Conservation (phyloP, 2,888 invertebrate genomes). For the Lasioglossum zephyrum region DNA sequence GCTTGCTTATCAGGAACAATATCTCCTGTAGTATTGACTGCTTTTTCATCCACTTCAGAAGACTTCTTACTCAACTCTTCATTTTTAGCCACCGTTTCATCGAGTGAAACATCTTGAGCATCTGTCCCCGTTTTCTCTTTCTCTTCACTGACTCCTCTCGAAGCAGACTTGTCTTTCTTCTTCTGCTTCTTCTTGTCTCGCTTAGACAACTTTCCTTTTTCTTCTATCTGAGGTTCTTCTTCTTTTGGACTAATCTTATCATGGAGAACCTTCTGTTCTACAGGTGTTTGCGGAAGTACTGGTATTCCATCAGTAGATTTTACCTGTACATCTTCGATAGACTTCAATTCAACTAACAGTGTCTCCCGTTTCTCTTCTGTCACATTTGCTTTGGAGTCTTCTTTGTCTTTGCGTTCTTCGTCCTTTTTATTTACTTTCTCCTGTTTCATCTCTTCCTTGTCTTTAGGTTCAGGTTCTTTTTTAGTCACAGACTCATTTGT, state of each 20-base stretch:
- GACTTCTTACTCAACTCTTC: neutral
- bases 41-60: neutral
- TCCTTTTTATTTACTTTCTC: neutral
- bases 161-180: conserved; percentile 29
- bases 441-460: neutral
- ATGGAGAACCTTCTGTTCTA: conserved; percentile 43
- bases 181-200: conserved; percentile 45
- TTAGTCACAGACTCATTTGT: neutral
- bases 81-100: neutral
- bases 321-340: neutral
- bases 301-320: conserved; percentile 34
- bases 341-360: neutral
- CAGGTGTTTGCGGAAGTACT: conserved; percentile 6
- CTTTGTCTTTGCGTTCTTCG: neutral
- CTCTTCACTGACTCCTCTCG: conserved; percentile 41
- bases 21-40: neutral
- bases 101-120: neutral
- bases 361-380: neutral
- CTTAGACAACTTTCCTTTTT: conserved; percentile 29
- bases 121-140: conserved; percentile 24
- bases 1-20: neutral
- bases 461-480: neutral
- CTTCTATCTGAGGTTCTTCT: conserved; percentile 15
- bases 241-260: neutral
- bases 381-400: neutral